phyloP scores from a whole-genome alignment of 2,113 vertebrate genomes.

The Psilopogon haemacephalus region DNA sequence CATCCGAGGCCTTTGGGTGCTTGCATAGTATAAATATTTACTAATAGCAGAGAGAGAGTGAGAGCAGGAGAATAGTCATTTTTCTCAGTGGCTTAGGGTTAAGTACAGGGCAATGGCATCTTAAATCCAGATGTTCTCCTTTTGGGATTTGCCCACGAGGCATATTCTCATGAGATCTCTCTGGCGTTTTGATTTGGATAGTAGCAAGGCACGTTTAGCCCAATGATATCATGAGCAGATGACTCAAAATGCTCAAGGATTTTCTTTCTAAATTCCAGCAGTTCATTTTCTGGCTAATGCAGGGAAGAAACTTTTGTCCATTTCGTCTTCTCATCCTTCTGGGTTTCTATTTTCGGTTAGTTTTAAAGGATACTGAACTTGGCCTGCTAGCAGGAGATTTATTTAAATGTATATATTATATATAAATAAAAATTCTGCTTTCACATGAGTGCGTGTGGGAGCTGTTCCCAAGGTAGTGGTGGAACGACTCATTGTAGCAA shows the following conservation, averaged over 20 bases:
- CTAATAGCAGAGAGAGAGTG: conserved; percentile 45
- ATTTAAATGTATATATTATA: conserved; percentile 15
- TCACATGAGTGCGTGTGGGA: background rate
- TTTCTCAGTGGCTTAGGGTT: conserved; percentile 73
- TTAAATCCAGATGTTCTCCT: conserved; percentile 78
- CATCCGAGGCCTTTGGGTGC: conserved; percentile 31
- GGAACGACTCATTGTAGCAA: background rate
- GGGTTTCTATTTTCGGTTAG: conserved; percentile 67
- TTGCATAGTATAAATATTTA: conserved; percentile 62
- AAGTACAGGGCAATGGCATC: conserved; percentile 72
- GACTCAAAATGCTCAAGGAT: conserved; percentile 49
- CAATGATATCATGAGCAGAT: conserved; percentile 65
- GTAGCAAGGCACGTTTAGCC: conserved; percentile 65
- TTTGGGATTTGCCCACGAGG: conserved; percentile 74
- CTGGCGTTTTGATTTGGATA: conserved; percentile 62
- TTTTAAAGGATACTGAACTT: conserved; percentile 39
- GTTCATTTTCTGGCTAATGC: conserved; percentile 56
- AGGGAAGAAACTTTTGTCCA: conserved; percentile 38
- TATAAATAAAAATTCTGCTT: conserved; percentile 2
- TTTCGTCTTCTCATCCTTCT: conserved; percentile 57
- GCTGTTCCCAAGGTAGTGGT: conserved; percentile 53
- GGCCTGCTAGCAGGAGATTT: conserved; percentile 43
- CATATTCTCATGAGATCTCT: conserved; percentile 74
- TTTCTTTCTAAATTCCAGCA: conserved; percentile 60
- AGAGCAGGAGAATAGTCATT: conserved; percentile 56